Evolutionary conservation across 2,888 invertebrate genomes (phyloP), one percentile per base, ranked within the genome.

Genomic region (Caenorhabditis auriculariae): DNA sequence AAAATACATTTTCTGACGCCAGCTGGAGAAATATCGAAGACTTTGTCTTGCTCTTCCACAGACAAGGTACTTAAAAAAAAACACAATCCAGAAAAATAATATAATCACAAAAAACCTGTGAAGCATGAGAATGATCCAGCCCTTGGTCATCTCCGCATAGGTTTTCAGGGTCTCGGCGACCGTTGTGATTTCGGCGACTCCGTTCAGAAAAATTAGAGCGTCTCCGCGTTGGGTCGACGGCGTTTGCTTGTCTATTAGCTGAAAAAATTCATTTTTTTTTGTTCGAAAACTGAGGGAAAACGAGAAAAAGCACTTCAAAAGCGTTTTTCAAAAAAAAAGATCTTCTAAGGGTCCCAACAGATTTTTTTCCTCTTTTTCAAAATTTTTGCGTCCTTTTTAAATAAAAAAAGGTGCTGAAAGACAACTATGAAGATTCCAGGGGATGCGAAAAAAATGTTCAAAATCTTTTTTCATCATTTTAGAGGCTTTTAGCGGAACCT

Each of bases 1-100:
- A 98, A 88, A 60, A 98, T 92, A 82, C 95, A 96, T 82, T 98
- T 98, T 51, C 98, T 87, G 2, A 92, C 88, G 4, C 93, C 91
- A 53, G 93, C 91, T 1, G 95, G 95, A 0, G 95, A 88, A 79
- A 92, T 91, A 81, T 95, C 93, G 82, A 98, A 98, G 6, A 84
- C 94, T 85, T 93, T 94, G 82, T 98, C 95, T 84, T 98, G 98
- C 80, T 98, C 95, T 50, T 88, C 88, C 1, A 96, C 86, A 0
- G 94, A 92, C 54, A 98, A 83, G 0, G 91, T 89, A 82, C 93
- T 93, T 52, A 37, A 69, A 57, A 9, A 5, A 44, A n/a, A 32
- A 12, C 35, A n/a, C n/a, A 41, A 41, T 15, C 17, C 17, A 19
- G 19, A 41, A 41, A 41, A 7, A 17, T 12, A 41, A 41, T 41